Percentiles rank a stretch among this genome's conserved stretches.
Conservation (phyloP, 2,797 vertebrate species). For the Holocentrus rufus region DNA sequence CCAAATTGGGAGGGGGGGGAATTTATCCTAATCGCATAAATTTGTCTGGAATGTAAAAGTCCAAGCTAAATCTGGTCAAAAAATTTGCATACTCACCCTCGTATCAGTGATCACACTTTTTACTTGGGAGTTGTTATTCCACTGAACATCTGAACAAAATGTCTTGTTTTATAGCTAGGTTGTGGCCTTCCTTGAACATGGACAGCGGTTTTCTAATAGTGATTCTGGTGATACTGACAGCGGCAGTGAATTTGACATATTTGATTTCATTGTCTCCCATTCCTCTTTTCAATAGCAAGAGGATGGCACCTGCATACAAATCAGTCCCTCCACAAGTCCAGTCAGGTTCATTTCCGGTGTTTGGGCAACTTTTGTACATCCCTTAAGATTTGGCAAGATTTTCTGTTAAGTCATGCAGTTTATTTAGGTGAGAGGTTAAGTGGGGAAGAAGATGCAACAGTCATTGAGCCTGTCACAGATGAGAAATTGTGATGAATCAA, state of each 20-base stretch:
- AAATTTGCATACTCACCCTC: too few species aligned
- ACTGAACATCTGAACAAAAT: neutral
- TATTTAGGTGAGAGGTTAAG: slow-evolving; percentile 47
- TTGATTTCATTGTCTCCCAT: neutral
- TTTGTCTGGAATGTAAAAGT: neutral
- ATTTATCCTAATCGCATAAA: neutral
- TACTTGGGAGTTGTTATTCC: too few species aligned
- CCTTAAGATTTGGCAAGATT: slow-evolving; percentile 7
- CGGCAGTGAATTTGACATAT: neutral
- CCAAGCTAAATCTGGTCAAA: neutral
- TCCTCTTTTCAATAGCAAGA: neutral
- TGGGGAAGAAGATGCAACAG: neutral
- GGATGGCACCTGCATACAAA: neutral
- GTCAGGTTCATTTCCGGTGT: slow-evolving; percentile 18
- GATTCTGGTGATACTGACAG: neutral
- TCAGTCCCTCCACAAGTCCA: slow-evolving; percentile 3
- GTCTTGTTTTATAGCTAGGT: neutral
- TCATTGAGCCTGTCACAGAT: neutral
- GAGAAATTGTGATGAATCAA: slow-evolving; percentile 33
- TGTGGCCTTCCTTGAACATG: neutral
- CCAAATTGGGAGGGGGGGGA: neutral
- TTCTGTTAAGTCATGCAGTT: slow-evolving; percentile 29
- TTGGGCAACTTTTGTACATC: slow-evolving; percentile 8
- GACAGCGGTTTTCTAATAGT: neutral
- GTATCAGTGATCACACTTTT: too few species aligned